Conservation (phyloP, 92 coral and sea anemone species). For the Phenganax marumi region DNA sequence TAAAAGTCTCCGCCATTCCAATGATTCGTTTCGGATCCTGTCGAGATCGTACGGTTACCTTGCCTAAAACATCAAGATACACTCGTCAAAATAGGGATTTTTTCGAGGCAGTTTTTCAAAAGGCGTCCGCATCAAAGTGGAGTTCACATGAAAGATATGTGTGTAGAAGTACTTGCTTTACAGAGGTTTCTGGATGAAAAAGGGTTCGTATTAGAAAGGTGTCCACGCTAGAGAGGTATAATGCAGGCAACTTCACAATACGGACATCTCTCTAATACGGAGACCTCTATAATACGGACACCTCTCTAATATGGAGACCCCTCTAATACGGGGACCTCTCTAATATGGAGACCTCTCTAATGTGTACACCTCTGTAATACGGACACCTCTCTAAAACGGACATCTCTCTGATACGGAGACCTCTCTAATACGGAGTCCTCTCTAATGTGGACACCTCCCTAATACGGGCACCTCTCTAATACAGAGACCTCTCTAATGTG, state of each 20-base stretch:
- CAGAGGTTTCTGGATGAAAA: too few relatives aligned
- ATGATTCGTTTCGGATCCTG: slow-evolving; percentile 51
- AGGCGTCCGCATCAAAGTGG: background rate
- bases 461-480: background rate
- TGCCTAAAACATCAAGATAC: slow-evolving; percentile 10
- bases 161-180: too few relatives aligned
- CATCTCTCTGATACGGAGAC: background rate
- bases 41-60: slow-evolving; percentile 61
- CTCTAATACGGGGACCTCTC: too few relatives aligned
- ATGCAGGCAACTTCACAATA: background rate
- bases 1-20: slow-evolving; percentile 68
- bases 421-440: too few relatives aligned
- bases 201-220: too few relatives aligned
- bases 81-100: background rate
- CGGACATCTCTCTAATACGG: background rate
- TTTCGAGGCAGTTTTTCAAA: background rate
- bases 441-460: background rate
- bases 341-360: too few relatives aligned
- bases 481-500: background rate
- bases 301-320: background rate
- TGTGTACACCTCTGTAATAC: background rate
- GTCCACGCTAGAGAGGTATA: too few relatives aligned
- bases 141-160: too few relatives aligned
- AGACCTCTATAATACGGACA: background rate
- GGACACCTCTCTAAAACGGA: background rate